These are phyloP conservation scores for Trichomycterus rosablanca DNA, from an alignment of 2,113 vertebrate species.

Conservation along the genomic window DNA sequence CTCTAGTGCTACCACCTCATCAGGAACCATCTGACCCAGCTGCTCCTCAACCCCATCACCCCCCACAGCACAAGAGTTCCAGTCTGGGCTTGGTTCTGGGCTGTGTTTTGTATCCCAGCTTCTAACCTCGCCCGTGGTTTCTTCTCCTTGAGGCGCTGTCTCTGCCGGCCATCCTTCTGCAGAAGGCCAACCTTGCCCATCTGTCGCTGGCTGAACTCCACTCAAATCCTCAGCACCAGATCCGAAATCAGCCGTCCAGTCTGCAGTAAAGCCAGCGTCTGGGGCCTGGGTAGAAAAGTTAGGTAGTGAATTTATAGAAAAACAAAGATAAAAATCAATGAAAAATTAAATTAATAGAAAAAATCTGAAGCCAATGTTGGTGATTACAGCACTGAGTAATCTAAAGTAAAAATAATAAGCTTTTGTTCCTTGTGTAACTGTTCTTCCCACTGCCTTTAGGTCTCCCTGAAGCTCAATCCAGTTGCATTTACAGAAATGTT, in stretches of 20 bases:
- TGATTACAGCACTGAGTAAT: too few species aligned
- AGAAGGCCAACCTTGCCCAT: slow-evolving; percentile 53
- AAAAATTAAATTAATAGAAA: too few species aligned
- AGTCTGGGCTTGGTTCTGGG: slow-evolving; percentile 50
- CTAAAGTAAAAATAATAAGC: too few species aligned
- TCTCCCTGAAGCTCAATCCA: too few species aligned
- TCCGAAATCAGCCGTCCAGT: slow-evolving; percentile 79
- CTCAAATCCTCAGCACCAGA: slow-evolving; percentile 43
- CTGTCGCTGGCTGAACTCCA: slow-evolving; percentile 47
- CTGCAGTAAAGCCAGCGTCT: slow-evolving; percentile 58
- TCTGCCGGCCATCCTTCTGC: slow-evolving; percentile 50
- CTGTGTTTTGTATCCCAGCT: slow-evolving; percentile 56
- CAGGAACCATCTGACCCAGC: slow-evolving; percentile 27
- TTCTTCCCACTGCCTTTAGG: too few species aligned
- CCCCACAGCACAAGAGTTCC: slow-evolving; percentile 36
- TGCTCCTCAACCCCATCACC: slow-evolving; percentile 36
- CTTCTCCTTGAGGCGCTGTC: slow-evolving; percentile 46
- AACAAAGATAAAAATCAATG: too few species aligned
- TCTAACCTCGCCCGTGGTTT: slow-evolving; percentile 63
- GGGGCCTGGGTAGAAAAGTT: slow-evolving; percentile 65
- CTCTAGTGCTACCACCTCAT: background rate
- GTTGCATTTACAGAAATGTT: too few species aligned
- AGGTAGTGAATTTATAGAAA: too few species aligned
- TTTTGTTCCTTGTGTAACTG: too few species aligned
- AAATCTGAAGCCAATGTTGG: too few species aligned